Evolutionary conservation across 2,113 vertebrate genomes (phyloP), one percentile per base, ranked within the genome.

Genomic region (Bos indicus): DNA sequence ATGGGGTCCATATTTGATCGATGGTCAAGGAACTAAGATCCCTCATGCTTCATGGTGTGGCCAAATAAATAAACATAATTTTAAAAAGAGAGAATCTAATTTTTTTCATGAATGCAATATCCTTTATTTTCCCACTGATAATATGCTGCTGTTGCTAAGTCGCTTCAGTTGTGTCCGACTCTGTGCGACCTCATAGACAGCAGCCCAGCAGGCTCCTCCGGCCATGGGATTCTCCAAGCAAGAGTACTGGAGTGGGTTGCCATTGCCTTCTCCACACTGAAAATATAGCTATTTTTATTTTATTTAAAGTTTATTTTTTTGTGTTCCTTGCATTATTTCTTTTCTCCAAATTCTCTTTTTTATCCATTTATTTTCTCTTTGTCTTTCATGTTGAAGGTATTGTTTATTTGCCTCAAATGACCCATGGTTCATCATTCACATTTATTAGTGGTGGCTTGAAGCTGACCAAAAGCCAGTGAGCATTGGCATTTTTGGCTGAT

Each of bases 251-350:
- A 3, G 48, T 48, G 48, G 48, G 2, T 13, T 48, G 48, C 48
- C 48, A 48, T 48, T 48, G 48, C 11, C 11, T 12, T 48, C 48
- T 48, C 48, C 48, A 48, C 21, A 74, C 12, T 80, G 28, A 77
- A 36, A 84, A 60, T 48, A n/a, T 56, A 96, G 13, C 14, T 93
- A 48, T 85, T 77, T 97, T 88, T 88, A 52, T 81, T 97, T 84
- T 91, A 59, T 21, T 54, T 96, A 91, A 74, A 87, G 43, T 33
- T 13, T 74, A 7, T 14, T 15, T n/a, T 48, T 5, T 16, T 23
- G 19, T 13, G 4, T 91, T 93, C 43, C 19, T n/a, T 88, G 21
- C 26, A 57, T 77, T 83, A 80, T 12, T 85, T 87, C 1, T 80
- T 92, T 81, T 83, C 21, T 87, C 13, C n/a, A 87, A 82, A 77